Evolutionary conservation across 2,888 invertebrate species (phyloP).

Genomic region (Plemyria rubiginata): DNA sequence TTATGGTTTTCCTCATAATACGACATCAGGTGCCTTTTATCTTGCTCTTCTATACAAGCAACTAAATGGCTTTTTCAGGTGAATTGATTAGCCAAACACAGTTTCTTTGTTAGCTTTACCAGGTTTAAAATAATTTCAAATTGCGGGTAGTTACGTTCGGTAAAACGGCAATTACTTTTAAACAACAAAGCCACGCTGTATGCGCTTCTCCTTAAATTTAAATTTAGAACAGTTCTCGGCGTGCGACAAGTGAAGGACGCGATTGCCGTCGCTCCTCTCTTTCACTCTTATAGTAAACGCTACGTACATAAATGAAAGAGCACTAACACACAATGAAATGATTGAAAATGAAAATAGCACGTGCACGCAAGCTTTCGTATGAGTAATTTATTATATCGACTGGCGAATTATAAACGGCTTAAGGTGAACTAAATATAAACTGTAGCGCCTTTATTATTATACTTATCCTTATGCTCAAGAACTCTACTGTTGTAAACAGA

Average conservation of each 20-base stretch:
- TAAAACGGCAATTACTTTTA: not conserved
- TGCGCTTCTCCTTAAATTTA: conserved; percentile 18
- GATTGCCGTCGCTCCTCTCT: conserved; percentile 52
- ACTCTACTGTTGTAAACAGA: too few relatives aligned
- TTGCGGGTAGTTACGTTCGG: not conserved
- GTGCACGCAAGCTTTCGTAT: conserved; percentile 68
- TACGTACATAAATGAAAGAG: conserved; percentile 3
- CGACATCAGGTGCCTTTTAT: too few relatives aligned
- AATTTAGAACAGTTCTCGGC: conserved; percentile 43
- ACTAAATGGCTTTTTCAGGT: too few relatives aligned
- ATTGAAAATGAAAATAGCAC: conserved; percentile 71
- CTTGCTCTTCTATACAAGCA: too few relatives aligned
- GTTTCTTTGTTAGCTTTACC: too few relatives aligned
- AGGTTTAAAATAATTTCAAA: not conserved
- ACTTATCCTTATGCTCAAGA: too few relatives aligned
- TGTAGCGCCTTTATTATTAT: too few relatives aligned
- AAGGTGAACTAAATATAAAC: not conserved
- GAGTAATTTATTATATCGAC: conserved; percentile 6
- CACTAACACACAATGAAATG: conserved; percentile 57
- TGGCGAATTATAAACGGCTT: not conserved
- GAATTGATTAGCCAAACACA: too few relatives aligned
- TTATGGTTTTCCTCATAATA: too few relatives aligned
- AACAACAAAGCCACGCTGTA: not conserved
- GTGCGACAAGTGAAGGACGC: conserved; percentile 79
- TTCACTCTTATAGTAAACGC: conserved; percentile 41